phyloP scores from a whole-genome alignment of 2,888 invertebrate genomes.

The Drosophila stalkeri region DNA sequence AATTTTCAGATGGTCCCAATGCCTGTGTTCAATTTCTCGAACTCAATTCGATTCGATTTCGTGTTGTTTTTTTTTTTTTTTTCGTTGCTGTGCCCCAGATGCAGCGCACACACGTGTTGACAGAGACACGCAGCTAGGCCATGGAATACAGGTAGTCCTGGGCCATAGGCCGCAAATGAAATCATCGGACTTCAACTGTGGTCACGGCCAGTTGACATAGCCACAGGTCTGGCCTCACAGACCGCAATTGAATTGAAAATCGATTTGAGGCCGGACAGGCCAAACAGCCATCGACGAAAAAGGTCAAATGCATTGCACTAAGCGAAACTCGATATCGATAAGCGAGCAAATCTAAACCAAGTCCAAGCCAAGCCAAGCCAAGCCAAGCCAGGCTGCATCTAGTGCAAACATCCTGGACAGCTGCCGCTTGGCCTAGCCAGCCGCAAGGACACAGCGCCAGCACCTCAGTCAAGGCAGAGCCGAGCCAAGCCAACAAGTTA shows the following conservation, averaged over 20 bases:
- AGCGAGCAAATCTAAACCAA: conserved; percentile 45
- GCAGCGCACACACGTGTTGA: conserved; percentile 44
- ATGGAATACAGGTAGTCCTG: conserved; percentile 31
- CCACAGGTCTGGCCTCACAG: conserved; percentile 45
- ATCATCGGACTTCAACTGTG: conserved; percentile 63
- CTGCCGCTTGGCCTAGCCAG: conserved; percentile 4
- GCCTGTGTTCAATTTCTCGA: conserved; percentile 49
- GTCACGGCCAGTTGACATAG: conserved; percentile 71
- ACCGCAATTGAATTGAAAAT: conserved; percentile 60
- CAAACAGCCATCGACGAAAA: conserved; percentile 19
- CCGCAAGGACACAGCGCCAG: conserved; percentile 1
- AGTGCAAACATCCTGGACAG: conserved; percentile 63
- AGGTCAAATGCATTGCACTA: conserved; percentile 60
- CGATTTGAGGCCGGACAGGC: conserved; percentile 48
- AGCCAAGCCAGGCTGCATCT: conserved; percentile 34
- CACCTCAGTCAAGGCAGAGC: conserved; percentile 39
- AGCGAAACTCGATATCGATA: conserved; percentile 64
- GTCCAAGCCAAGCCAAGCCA: conserved; percentile 11
- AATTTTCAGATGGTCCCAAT: conserved; percentile 66
- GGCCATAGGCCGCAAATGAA: conserved; percentile 66
- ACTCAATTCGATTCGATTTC: conserved; percentile 54
- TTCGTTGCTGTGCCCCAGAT: conserved; percentile 30
- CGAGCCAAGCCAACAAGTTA: conserved; percentile 45
- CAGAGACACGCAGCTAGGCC: conserved; percentile 49
- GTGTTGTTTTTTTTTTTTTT: conserved; percentile 14